Evolutionary conservation across 2,113 vertebrate species (phyloP).

Genomic region (Felis catus): F.catus_Fca126_mat1.0 CM031415.1:70788501-70789000

Average conservation of each 20-base stretch:
- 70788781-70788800: slow-evolving; percentile 56
- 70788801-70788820: background rate
- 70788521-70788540: background rate
- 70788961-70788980: background rate
- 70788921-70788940: background rate
- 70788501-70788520: background rate
- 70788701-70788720: slow-evolving; percentile 25
- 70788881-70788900: background rate
- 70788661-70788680: background rate
- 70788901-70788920: background rate
- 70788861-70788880: background rate
- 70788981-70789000: background rate
- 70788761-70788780: slow-evolving; percentile 26
- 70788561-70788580: background rate
- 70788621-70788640: background rate
- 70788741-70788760: background rate
- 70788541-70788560: background rate
- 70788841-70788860: slow-evolving; percentile 36
- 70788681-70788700: background rate
- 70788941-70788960: slow-evolving; percentile 31
- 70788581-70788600: background rate
- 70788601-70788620: background rate
- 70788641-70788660: background rate
- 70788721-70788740: background rate
- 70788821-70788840: slow-evolving; percentile 55